phyloP scores from a whole-genome alignment of 2,888 invertebrate genomes.

The Sturmia bella region DNA sequence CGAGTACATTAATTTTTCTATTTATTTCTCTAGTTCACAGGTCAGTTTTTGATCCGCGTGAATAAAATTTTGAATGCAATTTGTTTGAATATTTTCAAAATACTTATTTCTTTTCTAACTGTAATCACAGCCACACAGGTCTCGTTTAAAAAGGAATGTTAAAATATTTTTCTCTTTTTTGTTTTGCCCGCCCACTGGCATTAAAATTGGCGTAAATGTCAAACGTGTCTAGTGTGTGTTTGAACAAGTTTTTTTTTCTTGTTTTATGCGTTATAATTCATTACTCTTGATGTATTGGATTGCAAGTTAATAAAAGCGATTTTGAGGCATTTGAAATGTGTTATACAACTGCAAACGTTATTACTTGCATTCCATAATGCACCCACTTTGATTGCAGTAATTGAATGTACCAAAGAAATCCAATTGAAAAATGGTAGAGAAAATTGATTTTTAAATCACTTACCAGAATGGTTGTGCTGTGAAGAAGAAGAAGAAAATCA shows the following conservation, averaged over 20 bases:
- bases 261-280: conserved; percentile 24
- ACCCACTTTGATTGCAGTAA: conserved; percentile 3
- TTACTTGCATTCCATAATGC: conserved; percentile 15
- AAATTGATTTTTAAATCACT: neutral
- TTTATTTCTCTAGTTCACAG: neutral
- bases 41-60: conserved; percentile 14
- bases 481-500: too few relatives aligned
- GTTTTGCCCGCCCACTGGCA: conserved; percentile 10
- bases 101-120: neutral
- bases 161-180: neutral
- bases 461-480: too few relatives aligned
- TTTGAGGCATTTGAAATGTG: conserved; percentile 17
- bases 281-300: conserved; percentile 43
- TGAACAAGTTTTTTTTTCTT: conserved; percentile 22
- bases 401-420: neutral
- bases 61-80: neutral
- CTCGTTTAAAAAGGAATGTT: neutral
- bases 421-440: neutral
- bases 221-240: conserved; percentile 41
- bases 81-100: neutral
- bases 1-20: neutral
- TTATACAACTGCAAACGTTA: neutral
- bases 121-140: neutral
- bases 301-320: neutral
- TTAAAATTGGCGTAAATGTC: conserved; percentile 47